phyloP scores from a whole-genome alignment of 2,113 vertebrate genomes.

The Podocnemis expansa region DNA sequence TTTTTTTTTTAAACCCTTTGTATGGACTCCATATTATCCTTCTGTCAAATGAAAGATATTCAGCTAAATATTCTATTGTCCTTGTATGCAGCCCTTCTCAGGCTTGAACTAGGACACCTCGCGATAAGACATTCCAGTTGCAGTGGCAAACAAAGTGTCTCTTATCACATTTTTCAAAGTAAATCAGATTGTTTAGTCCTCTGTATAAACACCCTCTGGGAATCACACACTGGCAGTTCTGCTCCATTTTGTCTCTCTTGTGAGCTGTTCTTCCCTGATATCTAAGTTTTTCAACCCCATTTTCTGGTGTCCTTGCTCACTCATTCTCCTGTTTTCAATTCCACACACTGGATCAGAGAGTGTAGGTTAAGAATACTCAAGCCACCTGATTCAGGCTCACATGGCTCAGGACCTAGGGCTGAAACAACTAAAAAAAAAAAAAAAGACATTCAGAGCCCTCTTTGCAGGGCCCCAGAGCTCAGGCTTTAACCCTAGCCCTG shows the following conservation, averaged over 20 bases:
- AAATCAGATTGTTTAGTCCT: neutral
- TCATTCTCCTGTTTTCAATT: neutral
- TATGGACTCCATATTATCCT: neutral
- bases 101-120: neutral
- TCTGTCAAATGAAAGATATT: neutral
- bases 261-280: neutral
- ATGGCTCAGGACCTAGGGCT: neutral
- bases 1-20: neutral
- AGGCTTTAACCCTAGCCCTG: neutral
- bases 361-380: accelerated
- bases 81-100: neutral
- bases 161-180: neutral
- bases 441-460: neutral
- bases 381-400: neutral
- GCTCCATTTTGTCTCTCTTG: neutral
- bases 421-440: neutral
- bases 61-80: neutral
- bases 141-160: neutral
- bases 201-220: neutral
- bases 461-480: neutral
- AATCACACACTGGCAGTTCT: neutral
- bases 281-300: neutral
- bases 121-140: neutral
- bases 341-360: neutral
- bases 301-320: neutral